Conservation (phyloP, 2,113 vertebrate species). For the Bambusicola thoracicus region DNA sequence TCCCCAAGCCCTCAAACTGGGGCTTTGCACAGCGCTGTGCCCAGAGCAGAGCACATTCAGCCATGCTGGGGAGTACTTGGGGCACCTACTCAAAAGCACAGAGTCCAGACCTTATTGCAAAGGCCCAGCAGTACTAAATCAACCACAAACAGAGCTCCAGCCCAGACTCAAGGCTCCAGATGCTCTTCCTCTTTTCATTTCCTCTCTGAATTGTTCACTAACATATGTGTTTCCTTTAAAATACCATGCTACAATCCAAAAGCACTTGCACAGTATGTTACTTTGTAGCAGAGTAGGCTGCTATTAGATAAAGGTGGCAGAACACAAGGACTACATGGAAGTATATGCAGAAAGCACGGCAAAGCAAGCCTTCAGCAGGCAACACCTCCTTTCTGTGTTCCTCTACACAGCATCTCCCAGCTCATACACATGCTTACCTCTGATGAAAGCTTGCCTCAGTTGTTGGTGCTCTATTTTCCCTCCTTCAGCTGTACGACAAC, state of each 20-base stretch:
- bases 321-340: background rate
- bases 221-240: conserved; percentile 69
- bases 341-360: background rate
- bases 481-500: background rate
- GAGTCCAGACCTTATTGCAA: conserved; percentile 28
- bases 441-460: background rate
- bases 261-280: conserved; percentile 37
- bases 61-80: background rate
- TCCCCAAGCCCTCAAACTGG: background rate
- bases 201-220: conserved; percentile 53
- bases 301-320: background rate
- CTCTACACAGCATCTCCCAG: background rate
- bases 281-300: background rate
- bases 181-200: conserved; percentile 73
- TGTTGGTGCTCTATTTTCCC: background rate
- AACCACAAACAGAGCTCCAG: conserved; percentile 60
- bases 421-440: background rate
- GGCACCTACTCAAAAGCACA: conserved; percentile 57
- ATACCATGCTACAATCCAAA: conserved; percentile 20
- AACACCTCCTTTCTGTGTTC: background rate
- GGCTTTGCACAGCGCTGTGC: fast-evolving
- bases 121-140: conserved; percentile 42
- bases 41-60: background rate
- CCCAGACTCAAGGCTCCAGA: conserved; percentile 52
- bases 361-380: background rate